Percentiles rank a stretch among this genome's conserved stretches.
phyloP scores from a whole-genome alignment of 1,140 invertebrate genomes.

The Drosophila sechellia region DNA sequence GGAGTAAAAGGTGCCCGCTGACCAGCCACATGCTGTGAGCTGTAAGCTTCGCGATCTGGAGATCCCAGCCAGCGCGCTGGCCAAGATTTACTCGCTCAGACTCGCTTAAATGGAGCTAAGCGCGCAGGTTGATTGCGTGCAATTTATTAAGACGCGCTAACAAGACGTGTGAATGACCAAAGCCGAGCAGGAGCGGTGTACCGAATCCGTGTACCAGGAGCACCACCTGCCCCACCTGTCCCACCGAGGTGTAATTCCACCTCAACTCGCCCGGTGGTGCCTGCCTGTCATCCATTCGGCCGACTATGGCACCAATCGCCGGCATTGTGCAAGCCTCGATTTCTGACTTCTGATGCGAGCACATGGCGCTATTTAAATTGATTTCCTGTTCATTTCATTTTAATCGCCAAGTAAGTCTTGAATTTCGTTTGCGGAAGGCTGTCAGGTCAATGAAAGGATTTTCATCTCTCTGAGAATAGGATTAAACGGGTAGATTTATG shows the following conservation, averaged over 20 bases:
- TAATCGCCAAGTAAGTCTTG: slow-evolving; percentile 15
- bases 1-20: slow-evolving; percentile 67
- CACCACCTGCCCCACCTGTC: slow-evolving; percentile 19
- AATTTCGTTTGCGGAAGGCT: slow-evolving; percentile 1
- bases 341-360: slow-evolving; percentile 21
- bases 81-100: slow-evolving; percentile 79
- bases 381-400: slow-evolving; percentile 23
- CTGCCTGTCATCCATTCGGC: slow-evolving; percentile 44
- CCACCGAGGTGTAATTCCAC: slow-evolving; percentile 59
- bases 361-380: slow-evolving; percentile 54
- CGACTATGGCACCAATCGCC: slow-evolving; percentile 30
- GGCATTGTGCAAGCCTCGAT: slow-evolving; percentile 36
- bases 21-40: slow-evolving; percentile 73
- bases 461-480: slow-evolving; percentile 17
- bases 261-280: slow-evolving; percentile 46
- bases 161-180: slow-evolving; percentile 84
- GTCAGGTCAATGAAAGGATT: slow-evolving; percentile 10
- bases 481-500: slow-evolving; percentile 4
- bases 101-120: slow-evolving; percentile 79
- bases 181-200: slow-evolving; percentile 63
- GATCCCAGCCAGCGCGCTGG: slow-evolving; percentile 39
- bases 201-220: slow-evolving; percentile 17
- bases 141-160: slow-evolving; percentile 84
- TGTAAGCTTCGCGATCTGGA: slow-evolving; percentile 25
- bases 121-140: slow-evolving; percentile 82